phyloP scores from a whole-genome alignment of 2,888 invertebrate genomes.

The Leptopterna dolabrata region DNA sequence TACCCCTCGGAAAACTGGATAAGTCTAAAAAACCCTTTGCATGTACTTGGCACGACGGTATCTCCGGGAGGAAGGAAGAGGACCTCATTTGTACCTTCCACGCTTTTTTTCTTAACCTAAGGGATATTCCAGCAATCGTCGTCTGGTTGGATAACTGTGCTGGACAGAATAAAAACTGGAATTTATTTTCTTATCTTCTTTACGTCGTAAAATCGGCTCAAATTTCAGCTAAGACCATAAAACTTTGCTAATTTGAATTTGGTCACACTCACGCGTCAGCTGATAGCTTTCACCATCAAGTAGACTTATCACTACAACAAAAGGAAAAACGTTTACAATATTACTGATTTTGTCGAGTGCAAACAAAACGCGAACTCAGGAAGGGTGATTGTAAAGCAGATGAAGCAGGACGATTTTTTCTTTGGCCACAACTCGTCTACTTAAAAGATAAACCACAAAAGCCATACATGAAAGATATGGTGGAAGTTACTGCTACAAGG shows the following conservation, averaged over 20 bases:
- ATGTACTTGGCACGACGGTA: conserved; percentile 44
- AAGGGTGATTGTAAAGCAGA: conserved; percentile 1
- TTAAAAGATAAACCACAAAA: not conserved
- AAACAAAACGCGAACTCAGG: conserved; percentile 36
- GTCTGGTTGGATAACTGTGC: conserved; percentile 50
- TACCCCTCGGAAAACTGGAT: conserved; percentile 60
- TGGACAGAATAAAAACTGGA: conserved; percentile 52
- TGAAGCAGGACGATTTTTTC: not conserved
- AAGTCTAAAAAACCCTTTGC: conserved; percentile 34
- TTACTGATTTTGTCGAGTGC: conserved; percentile 39
- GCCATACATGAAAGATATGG: not conserved
- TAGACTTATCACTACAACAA: conserved; percentile 46
- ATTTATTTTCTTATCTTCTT: conserved; percentile 26
- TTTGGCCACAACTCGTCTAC: not conserved
- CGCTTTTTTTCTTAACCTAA: conserved; percentile 33
- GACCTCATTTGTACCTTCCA: conserved; percentile 50
- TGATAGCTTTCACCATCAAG: conserved; percentile 57
- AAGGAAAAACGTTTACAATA: conserved; percentile 21
- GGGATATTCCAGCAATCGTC: conserved; percentile 26
- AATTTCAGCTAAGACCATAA: not conserved
- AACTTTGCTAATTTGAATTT: conserved; percentile 47
- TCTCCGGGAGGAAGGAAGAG: conserved; percentile 53
- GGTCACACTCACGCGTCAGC: conserved; percentile 58
- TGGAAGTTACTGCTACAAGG: not conserved
- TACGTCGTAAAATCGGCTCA: conserved; percentile 15